Evolutionary conservation across 2,113 vertebrate genomes (phyloP), one percentile per base, ranked within the genome.

Genomic region (Capreolus pygargus): DNA sequence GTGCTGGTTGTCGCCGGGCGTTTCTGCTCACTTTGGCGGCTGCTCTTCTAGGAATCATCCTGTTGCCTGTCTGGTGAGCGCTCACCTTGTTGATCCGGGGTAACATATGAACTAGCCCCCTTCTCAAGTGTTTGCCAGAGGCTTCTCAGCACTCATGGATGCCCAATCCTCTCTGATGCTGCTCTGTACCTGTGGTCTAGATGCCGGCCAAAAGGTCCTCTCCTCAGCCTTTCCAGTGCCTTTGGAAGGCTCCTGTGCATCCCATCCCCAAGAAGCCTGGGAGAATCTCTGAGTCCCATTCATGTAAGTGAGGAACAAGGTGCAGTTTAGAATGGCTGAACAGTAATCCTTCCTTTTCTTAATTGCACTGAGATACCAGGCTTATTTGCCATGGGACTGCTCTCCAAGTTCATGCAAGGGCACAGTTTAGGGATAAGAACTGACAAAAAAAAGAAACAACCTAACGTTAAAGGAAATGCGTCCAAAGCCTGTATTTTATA

Each of bases 241-340:
- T 78, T 64, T 28, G 36, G 45, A 52, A 27, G 6, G 2, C 21
- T 78, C 43, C 9, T 25, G 3, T 36, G 15, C 0, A 1, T 3
- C 0, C 1, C 4, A 7, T 11, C 7, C 17, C 50, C n/a, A 16
- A 50, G 11, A 15, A 88, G 11, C 3, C 39, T 12, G 2, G 6
- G 2, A 36, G n/a, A 86, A 67, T 3, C 17, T 78, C 52, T 6
- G 5, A 58, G 7, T 64, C 15, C 16, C 52, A 89, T n/a, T 9
- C 33, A 52, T 43, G 87, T 1, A 17, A 55, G 33, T 30, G 4
- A 82, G 16, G 16, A 76, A 61, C 3, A 14, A 79, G 61, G 30
- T 8, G 0, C 10, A 27, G 5, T 50, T 30, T 61, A 84, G 52
- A 28, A 76, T 8, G 45, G 19, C 47, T 76, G 30, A 19, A n/a